These are phyloP conservation scores for Drosophila busckii DNA, from an alignment of 1,140 invertebrate genomes.

Conservation along the genomic window DNA sequence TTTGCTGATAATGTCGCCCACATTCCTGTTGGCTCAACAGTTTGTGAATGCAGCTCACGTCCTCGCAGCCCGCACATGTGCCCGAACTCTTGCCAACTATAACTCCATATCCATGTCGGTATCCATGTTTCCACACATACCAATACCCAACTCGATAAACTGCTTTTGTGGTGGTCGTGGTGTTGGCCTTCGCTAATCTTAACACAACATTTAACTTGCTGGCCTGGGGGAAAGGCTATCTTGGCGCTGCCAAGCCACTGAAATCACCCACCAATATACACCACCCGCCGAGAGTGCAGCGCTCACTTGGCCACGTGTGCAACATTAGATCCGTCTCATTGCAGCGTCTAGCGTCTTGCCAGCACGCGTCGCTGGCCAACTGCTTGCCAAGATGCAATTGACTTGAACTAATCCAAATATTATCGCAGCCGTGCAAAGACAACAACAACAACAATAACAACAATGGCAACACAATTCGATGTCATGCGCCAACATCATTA, in stretches of 20 bases:
- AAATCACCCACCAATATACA: conserved; percentile 1
- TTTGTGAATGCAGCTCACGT: conserved; percentile 60
- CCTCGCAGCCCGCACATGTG: not conserved
- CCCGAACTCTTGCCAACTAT: conserved; percentile 36
- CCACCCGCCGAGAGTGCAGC: conserved; percentile 49
- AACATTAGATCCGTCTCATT: conserved; percentile 72
- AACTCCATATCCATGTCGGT: too few relatives aligned
- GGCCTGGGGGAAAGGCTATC: conserved; percentile 45
- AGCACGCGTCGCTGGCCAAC: conserved; percentile 40
- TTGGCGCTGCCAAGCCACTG: conserved; percentile 8
- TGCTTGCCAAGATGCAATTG: conserved; percentile 62
- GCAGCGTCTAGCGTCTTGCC: conserved; percentile 20
- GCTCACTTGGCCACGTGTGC: conserved; percentile 54
- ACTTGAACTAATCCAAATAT: conserved; percentile 77
- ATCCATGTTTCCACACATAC: not conserved
- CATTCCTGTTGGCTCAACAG: conserved; percentile 30
- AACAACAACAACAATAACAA: conserved; percentile 36
- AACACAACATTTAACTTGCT: conserved; percentile 73
- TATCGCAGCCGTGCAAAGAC: conserved; percentile 60
- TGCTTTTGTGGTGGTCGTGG: conserved; percentile 50
- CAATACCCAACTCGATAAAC: conserved; percentile 44
- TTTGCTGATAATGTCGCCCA: conserved; percentile 57
- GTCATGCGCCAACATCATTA: conserved; percentile 67
- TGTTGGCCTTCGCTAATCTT: conserved; percentile 64
- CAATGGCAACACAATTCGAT: conserved; percentile 30